Conservation (phyloP, 2,113 vertebrate species). For the Cephalopterus ornatus region DNA sequence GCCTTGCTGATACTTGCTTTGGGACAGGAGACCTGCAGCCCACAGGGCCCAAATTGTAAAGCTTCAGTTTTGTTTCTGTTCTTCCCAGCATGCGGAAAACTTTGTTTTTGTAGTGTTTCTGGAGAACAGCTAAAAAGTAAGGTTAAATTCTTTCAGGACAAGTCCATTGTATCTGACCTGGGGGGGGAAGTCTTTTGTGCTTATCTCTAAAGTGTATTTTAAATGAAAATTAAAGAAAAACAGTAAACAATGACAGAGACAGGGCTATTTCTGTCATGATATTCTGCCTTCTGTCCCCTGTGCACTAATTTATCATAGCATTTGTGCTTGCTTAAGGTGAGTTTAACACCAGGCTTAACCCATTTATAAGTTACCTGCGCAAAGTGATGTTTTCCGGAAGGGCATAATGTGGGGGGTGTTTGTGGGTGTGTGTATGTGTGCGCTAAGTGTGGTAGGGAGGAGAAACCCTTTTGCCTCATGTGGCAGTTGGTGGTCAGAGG, state of each 20-base stretch:
- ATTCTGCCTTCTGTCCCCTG: background rate
- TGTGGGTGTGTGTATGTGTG: no score
- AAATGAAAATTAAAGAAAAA: background rate
- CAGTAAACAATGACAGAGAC: background rate
- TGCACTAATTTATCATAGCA: background rate
- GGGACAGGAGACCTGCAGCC: background rate
- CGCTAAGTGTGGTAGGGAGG: background rate
- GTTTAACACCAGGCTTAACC: background rate
- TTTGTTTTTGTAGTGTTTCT: background rate
- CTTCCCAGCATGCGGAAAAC: background rate
- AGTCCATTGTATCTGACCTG: background rate
- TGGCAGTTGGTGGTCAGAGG: background rate
- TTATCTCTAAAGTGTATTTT: background rate
- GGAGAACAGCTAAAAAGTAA: background rate
- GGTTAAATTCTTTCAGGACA: slow-evolving; percentile 32
- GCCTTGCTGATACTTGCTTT: no score
- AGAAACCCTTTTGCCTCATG: background rate
- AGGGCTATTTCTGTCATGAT: background rate
- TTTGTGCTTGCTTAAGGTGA: background rate
- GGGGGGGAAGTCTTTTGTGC: background rate
- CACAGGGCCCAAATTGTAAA: rapidly evolving
- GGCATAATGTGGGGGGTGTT: background rate
- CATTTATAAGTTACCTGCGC: background rate
- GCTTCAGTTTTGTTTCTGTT: background rate
- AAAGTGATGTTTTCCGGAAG: background rate